Evolutionary conservation across 2,888 invertebrate species (phyloP).

Genomic region (Galerucella pusilla): DNA sequence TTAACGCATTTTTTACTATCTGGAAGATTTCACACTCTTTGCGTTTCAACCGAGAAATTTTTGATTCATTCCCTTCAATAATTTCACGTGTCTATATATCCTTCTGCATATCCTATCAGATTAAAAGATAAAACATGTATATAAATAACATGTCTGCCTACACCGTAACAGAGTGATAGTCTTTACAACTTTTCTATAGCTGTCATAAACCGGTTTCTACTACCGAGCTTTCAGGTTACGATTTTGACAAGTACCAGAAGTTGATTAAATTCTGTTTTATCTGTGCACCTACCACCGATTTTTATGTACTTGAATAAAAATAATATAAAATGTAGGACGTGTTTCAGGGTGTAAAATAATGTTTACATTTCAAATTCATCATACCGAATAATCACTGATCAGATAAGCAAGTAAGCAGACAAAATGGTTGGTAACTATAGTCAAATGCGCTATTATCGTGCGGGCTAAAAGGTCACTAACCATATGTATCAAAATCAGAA

Average conservation of each 20-base stretch:
- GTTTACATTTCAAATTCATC: too few relatives aligned
- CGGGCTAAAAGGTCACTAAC: too few relatives aligned
- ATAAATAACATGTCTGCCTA: conserved; percentile 34
- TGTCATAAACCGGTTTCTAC: conserved; percentile 49
- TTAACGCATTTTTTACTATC: not conserved
- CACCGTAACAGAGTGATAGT: conserved; percentile 38
- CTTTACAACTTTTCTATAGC: conserved; percentile 53
- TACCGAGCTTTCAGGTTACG: conserved; percentile 47
- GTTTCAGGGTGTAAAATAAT: not conserved
- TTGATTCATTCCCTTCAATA: conserved; percentile 9
- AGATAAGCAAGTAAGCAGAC: too few relatives aligned
- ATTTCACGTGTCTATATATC: not conserved
- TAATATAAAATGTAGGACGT: not conserved
- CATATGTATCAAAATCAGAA: too few relatives aligned
- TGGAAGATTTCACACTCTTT: not conserved
- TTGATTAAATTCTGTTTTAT: conserved; percentile 54
- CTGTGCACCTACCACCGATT: conserved; percentile 38
- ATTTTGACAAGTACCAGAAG: conserved; percentile 51
- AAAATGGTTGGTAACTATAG: too few relatives aligned
- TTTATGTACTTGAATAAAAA: conserved; percentile 1
- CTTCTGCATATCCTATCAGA: conserved; percentile 48
- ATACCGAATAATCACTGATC: too few relatives aligned
- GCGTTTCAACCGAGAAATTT: not conserved
- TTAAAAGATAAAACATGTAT: conserved; percentile 51
- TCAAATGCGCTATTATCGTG: too few relatives aligned